These are phyloP conservation scores for Accipiter virgatus DNA, from an alignment of 2,113 vertebrate species.

Conservation along the genomic window DNA sequence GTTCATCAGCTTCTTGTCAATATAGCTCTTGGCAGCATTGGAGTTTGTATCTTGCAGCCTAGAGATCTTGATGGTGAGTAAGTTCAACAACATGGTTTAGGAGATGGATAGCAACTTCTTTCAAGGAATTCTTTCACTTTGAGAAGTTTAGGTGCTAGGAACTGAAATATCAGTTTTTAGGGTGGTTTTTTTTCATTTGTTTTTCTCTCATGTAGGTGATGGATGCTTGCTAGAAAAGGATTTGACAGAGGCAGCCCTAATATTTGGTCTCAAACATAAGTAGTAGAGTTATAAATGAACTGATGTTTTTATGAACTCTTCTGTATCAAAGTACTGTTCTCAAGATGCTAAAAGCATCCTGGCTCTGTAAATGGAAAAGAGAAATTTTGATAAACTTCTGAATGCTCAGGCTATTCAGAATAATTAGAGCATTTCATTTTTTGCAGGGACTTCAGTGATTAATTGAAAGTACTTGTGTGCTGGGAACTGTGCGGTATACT, in stretches of 20 bases:
- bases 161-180: background rate
- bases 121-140: background rate
- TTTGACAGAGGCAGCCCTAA: background rate
- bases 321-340: background rate
- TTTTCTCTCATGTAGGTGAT: background rate
- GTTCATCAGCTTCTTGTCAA: background rate
- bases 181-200: fast-evolving
- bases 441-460: background rate
- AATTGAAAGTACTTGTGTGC: background rate
- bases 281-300: background rate
- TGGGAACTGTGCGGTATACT: background rate
- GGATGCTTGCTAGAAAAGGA: background rate
- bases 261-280: background rate
- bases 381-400: background rate
- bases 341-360: background rate
- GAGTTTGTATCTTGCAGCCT: background rate
- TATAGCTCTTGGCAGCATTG: background rate
- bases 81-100: background rate
- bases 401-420: background rate
- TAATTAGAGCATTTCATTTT: background rate
- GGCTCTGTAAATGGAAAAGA: background rate
- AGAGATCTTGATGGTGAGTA: background rate
- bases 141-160: background rate
- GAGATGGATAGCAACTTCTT: background rate
- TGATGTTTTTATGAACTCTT: background rate